Evolutionary conservation across 2,888 invertebrate genomes (phyloP), one percentile per base, ranked within the genome.

Genomic region (Dromius quadrimaculatus): DNA sequence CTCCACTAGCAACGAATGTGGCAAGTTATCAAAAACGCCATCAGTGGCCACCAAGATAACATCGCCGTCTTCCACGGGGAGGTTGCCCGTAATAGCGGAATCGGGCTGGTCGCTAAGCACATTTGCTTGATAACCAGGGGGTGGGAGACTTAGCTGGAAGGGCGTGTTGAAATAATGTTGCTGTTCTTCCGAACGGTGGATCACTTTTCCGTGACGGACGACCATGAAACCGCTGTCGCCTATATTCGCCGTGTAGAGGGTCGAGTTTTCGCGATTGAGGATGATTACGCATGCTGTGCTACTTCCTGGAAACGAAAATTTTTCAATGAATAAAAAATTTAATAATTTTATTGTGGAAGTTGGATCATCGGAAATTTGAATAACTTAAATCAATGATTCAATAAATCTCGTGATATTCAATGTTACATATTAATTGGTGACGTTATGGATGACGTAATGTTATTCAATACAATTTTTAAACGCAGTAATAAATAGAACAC

Each of bases 81-180:
- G 95, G 81, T 93, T 92, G 17, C 93, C 89, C 38, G 92, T 93
- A 74, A 94, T 93, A 15, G 97, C 97, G 57, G 95, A 92, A 78
- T 96, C 95, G 4, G 97, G 97, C 81, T 95, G 93, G 83, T 97
- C 97, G 82, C 94, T 94, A 15, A 96, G 88, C 72, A 96, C 96
- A 78, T 92, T 90, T 73, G 91, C 90, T 75, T 92, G 91, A 76
- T 93, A 92, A 9, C 93, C 93, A 1, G 96, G 95, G 17, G 98
- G 98, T 34, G 97, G 95, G 76, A 98, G 85, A 57, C 97, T 94
- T 74, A 98, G 87, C 84, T 98, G 98, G 87, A 95, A 98, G 2
- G 98, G 98, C 36, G 98, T 98, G 85, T 98, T 98, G 84, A 98
- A 98, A 84, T 98, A 98, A 83, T 98, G 98, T 79, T 97, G 97